Evolutionary conservation across 1,140 invertebrate species (phyloP), one percentile per base, ranked within the genome.

Genomic region (Orius insidiosus): DNA sequence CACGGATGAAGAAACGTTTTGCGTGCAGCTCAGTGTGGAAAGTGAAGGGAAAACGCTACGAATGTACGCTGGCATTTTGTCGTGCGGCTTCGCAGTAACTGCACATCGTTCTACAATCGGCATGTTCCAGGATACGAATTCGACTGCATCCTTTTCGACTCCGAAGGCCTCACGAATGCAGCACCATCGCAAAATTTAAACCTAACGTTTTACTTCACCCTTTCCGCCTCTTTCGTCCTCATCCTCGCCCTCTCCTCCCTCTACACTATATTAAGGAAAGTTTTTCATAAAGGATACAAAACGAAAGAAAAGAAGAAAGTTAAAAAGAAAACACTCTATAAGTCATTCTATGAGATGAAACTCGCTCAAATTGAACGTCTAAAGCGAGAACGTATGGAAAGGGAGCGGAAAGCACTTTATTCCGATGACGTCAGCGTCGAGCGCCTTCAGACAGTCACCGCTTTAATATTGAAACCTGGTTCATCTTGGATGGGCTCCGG

Each of bases 311-410:
- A 7, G 7, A 41, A 41, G 11, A 14, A 19, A 38, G 15, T 6
- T 11, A 10, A 38, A 38, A 6, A 10, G 10, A 41, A n/a, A n/a
- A n/a, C n/a, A n/a, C n/a, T n/a, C n/a, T n/a, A n/a, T n/a, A 41
- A 41, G 16, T 41, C 39, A 19, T 41, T 41, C 11, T 41, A 41
- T 19, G 15, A 41, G 11, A 13, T 5, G 18, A 41, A 41, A 11
- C 5, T 41, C 8, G 6, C 24, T 8, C 15, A 41, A 19, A 9
- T 41, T 6, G 39, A 41, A 19, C 6, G 39, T 9, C 18, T 41
- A 5, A 41, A 41, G 39, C 16, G 24, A 6, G 39, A 41, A 18
- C 5, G 39, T 9, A 19, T 18, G 11, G 39, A 41, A 19, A 41
- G 39, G 16, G 39, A 41, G 11, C 16, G 16, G 16, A 41, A 18